phyloP scores from a whole-genome alignment of 2,113 vertebrate species.

The Rhipidura dahli region DNA sequence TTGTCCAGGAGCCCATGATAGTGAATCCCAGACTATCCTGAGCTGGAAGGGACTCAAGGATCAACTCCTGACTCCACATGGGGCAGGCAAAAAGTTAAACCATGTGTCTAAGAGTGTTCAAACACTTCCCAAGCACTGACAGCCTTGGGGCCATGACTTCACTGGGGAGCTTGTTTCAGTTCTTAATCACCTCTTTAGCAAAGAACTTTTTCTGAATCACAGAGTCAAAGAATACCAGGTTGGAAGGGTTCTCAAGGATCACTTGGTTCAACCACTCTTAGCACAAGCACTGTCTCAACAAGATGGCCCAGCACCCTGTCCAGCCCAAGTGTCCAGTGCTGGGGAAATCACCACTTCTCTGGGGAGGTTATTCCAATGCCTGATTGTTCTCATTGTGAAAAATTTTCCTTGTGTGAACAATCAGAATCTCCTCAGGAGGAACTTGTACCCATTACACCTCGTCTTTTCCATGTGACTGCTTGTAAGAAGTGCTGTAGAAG shows the following conservation, averaged over 20 bases:
- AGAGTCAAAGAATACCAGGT: neutral
- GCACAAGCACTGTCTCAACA: neutral
- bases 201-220: neutral
- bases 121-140: neutral
- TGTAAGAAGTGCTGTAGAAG: neutral
- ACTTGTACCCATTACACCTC: neutral
- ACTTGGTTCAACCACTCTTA: neutral
- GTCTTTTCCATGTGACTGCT: neutral
- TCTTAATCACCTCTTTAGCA: neutral
- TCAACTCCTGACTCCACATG: neutral
- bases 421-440: neutral
- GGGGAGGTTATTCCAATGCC: neutral
- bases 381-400: neutral
- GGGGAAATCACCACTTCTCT: neutral
- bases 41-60: neutral
- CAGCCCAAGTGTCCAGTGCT: neutral
- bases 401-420: neutral
- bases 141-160: neutral
- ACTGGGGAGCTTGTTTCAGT: neutral
- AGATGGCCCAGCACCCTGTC: neutral
- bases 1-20: neutral
- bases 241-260: neutral
- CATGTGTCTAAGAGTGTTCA: neutral
- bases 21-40: neutral
- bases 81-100: neutral